Evolutionary conservation across 1,140 invertebrate genomes (phyloP).

Genomic region (Temnothorax curvispinosus): DNA sequence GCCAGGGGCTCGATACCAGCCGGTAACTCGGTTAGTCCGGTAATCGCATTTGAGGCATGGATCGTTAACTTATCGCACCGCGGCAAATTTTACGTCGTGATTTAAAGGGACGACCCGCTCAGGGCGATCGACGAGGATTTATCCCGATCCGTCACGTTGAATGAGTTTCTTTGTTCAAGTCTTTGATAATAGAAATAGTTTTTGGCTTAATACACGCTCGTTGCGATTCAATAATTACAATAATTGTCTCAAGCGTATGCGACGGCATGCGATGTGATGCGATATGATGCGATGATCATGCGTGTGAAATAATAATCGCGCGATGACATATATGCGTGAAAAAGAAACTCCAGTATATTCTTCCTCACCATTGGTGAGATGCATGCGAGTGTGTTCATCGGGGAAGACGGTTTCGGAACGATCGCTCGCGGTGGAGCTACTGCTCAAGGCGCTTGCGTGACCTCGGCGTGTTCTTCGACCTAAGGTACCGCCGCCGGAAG

Average conservation of each 20-base stretch:
- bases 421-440: constrained; percentile 80
- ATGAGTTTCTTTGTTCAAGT: neutral
- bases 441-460: constrained; percentile 79
- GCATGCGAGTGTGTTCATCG: constrained; percentile 79
- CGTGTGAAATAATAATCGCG: constrained; percentile 29
- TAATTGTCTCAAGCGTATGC: neutral
- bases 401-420: constrained; percentile 79
- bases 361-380: constrained; percentile 78
- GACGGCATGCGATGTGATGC: constrained; percentile 7
- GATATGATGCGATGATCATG: constrained; percentile 16
- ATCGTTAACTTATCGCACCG: constrained; percentile 79
- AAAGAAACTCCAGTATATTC: neutral
- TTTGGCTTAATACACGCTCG: neutral
- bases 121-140: constrained; percentile 60
- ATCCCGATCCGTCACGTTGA: constrained; percentile 16
- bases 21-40: constrained; percentile 74
- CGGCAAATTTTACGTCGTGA: constrained; percentile 76
- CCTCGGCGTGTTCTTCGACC: constrained; percentile 78
- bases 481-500: constrained; percentile 75
- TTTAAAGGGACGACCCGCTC: constrained; percentile 61
- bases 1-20: constrained; percentile 73
- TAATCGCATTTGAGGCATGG: constrained; percentile 78
- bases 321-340: neutral
- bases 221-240: neutral
- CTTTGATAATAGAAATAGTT: neutral